Evolutionary conservation across 64 coral and sea anemone species (phyloP).

Genomic region (Anthopleura sola): DNA sequence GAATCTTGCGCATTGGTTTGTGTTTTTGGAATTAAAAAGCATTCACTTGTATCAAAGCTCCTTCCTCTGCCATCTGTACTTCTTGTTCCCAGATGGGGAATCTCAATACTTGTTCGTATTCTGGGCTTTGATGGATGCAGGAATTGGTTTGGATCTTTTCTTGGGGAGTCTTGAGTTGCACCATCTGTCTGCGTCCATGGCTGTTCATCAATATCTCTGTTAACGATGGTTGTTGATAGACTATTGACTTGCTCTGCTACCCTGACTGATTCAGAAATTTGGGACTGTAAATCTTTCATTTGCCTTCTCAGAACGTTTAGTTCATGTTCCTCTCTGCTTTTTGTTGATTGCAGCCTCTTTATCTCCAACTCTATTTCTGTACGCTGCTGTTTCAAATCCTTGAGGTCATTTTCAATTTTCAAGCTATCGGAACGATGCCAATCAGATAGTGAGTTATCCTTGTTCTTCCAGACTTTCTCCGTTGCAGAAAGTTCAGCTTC

Average conservation of each 20-base stretch:
- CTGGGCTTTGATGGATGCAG: not conserved
- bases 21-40: not conserved
- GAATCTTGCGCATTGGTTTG: not conserved
- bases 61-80: not conserved
- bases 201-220: not conserved
- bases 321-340: conserved; percentile 53
- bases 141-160: not conserved
- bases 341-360: conserved; percentile 26
- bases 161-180: not conserved
- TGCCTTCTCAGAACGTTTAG: conserved; percentile 45
- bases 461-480: conserved; percentile 51
- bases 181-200: not conserved
- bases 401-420: conserved; percentile 38
- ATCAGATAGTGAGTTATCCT: conserved; percentile 9
- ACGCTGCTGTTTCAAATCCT: conserved; percentile 40
- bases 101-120: conserved; percentile 24
- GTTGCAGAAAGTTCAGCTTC: conserved; percentile 53
- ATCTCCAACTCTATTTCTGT: conserved; percentile 51
- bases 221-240: not conserved
- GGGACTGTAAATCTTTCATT: conserved; percentile 57
- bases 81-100: not conserved
- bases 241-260: not conserved
- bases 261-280: conserved; percentile 2
- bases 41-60: not conserved
- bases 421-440: conserved; percentile 13